Evolutionary conservation across 2,113 vertebrate species (phyloP), one percentile per base, ranked within the genome.

Genomic region (Percopsis transmontana): DNA sequence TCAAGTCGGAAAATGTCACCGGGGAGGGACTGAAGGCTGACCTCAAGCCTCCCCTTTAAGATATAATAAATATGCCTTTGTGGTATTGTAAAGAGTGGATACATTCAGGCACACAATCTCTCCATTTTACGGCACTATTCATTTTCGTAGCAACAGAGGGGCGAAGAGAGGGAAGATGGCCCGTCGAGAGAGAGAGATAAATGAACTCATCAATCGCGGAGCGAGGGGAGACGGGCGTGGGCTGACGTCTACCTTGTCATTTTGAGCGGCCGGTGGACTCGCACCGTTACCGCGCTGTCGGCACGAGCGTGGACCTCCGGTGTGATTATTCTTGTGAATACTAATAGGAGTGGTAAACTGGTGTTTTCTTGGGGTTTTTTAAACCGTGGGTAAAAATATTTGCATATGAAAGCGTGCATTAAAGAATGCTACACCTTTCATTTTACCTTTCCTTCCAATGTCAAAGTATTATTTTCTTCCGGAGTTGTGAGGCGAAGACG

Each of bases 1-100:
- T 91, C 90, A 95, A 90, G 84, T 79, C 60, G 87, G 85, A 90
- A 94, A 93, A 95, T 94, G 87, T 91, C 89, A 93, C 62, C 74
- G 62, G 86, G 86, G 83, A 87, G 76, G 84, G 79, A 83, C 84
- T 85, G 85, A 62, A 89, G 79, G 52, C 65, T 90, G 86, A 94
- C 82, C 76, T 84, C 19, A 73, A 71, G 89, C 62, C 76, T 89
- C 90, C 87, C 66, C 67, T 85, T 87, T 86, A 74, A 94, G 89
- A 92, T 92, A 70, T 94, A 94, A 93, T 91, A 93, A 93, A 91
- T 90, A 91, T 73, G 57, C 82, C 85, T 91, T 82, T 71, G 57
- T 85, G 75, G 76, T 81, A 88, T 58, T 63, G 27, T 90, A 89
- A 82, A 81, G 81, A 72, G 70, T 2, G 27, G 1, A 58, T 82